Evolutionary conservation across 2,888 invertebrate genomes (phyloP).

Genomic region (Pachliopta kotzebuea): DNA sequence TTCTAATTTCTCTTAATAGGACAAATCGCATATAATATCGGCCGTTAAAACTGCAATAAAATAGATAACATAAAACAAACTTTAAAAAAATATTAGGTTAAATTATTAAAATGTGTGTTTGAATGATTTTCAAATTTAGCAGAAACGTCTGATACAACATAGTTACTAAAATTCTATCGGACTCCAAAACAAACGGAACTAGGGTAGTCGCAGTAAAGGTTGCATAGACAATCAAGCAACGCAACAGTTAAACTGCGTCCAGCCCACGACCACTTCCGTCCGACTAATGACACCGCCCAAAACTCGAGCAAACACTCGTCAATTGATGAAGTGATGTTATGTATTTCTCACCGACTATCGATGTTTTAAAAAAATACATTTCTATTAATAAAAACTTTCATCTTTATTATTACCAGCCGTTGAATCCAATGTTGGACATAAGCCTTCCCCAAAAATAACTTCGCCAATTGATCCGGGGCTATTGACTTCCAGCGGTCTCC

Average conservation of each 20-base stretch:
- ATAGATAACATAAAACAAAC: constrained; percentile 18
- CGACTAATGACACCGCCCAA: constrained; percentile 62
- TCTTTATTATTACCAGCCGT: too few relatives aligned
- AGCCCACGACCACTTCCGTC: constrained; percentile 72
- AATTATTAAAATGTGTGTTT: too few relatives aligned
- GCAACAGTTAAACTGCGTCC: constrained; percentile 75
- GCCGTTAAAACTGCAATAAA: constrained; percentile 27
- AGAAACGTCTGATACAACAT: not conserved
- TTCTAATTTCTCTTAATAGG: constrained; percentile 47
- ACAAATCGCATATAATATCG: constrained; percentile 42
- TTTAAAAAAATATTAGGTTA: too few relatives aligned
- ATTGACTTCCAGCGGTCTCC: too few relatives aligned
- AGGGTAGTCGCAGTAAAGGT: constrained; percentile 8
- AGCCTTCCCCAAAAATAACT: too few relatives aligned
- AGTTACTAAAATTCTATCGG: constrained; percentile 1
- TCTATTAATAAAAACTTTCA: not conserved
- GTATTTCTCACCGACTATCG: constrained; percentile 38
- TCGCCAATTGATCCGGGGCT: too few relatives aligned
- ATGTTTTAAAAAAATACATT: constrained; percentile 28
- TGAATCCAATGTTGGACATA: too few relatives aligned
- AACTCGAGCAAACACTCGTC: constrained; percentile 71
- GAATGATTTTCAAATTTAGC: too few relatives aligned
- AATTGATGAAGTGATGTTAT: constrained; percentile 63
- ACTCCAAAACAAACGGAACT: constrained; percentile 6
- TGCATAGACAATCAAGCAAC: constrained; percentile 61